These are phyloP conservation scores for Drosophila insularis DNA, from an alignment of 1,140 invertebrate species.

Conservation along the genomic window DNA sequence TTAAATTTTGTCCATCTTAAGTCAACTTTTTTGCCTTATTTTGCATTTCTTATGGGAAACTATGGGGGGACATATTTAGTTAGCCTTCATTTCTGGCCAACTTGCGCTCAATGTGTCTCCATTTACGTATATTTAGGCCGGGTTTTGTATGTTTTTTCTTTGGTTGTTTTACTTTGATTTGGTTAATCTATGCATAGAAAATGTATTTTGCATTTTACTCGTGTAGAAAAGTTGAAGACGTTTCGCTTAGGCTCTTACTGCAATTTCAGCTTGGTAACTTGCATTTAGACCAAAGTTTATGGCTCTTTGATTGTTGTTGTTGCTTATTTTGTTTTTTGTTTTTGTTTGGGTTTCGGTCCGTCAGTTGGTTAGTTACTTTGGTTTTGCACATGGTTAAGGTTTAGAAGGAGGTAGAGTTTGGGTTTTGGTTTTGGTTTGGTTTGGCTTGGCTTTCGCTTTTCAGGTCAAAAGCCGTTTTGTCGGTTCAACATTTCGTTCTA, in stretches of 20 bases:
- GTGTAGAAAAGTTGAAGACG: slow-evolving; percentile 50
- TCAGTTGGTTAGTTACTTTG: slow-evolving; percentile 54
- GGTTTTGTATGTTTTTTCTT: not conserved
- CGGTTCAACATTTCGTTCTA: slow-evolving; percentile 70
- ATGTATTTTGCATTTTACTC: slow-evolving; percentile 60
- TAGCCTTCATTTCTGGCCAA: too few relatives aligned
- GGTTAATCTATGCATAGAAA: slow-evolving; percentile 69
- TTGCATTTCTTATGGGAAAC: too few relatives aligned
- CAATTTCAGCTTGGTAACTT: slow-evolving; percentile 13
- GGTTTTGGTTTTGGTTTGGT: slow-evolving; percentile 32
- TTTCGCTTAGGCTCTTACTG: slow-evolving; percentile 16
- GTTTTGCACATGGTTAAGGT: too few relatives aligned
- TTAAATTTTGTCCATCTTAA: too few relatives aligned
- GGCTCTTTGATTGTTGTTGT: slow-evolving; percentile 11
- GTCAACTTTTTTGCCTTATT: too few relatives aligned
- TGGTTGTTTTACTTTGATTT: slow-evolving; percentile 17
- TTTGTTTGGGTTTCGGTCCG: slow-evolving; percentile 45
- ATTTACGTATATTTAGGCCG: not conserved
- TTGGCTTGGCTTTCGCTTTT: slow-evolving; percentile 56
- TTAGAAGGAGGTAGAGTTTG: not conserved
- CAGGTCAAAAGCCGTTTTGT: slow-evolving; percentile 70
- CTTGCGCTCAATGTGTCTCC: too few relatives aligned
- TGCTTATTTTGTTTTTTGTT: slow-evolving; percentile 27
- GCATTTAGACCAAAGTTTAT: slow-evolving; percentile 15
- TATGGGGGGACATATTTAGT: too few relatives aligned